phyloP scores from a whole-genome alignment of 2,888 invertebrate genomes.

The Cremastinae sp. region DNA sequence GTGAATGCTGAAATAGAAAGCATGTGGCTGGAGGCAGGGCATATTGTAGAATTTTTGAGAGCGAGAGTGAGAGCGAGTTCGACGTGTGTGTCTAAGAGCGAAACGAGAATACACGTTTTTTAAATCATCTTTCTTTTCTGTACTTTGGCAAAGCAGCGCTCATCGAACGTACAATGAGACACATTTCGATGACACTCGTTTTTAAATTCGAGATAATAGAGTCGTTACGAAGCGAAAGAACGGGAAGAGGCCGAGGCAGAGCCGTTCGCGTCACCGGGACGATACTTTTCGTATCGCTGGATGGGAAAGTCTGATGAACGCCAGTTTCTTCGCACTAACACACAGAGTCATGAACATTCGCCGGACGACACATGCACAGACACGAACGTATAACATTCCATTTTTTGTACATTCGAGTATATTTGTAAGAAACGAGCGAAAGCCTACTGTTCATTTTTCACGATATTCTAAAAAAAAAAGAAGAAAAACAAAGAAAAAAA shows the following conservation, averaged over 20 bases:
- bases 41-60: constrained; percentile 52
- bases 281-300: constrained; percentile 56
- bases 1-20: constrained; percentile 75
- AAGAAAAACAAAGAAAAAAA: background rate
- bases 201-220: constrained; percentile 46
- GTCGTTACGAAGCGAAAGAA: constrained; percentile 2
- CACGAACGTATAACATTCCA: constrained; percentile 59
- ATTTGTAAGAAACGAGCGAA: constrained; percentile 52
- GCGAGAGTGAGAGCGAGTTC: constrained; percentile 45
- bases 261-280: constrained; percentile 44
- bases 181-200: constrained; percentile 50
- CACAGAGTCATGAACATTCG: background rate
- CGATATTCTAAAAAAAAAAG: constrained; percentile 19
- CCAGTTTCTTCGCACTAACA: constrained; percentile 22
- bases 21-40: constrained; percentile 68
- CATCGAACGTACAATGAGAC: constrained; percentile 42
- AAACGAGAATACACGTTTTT: constrained; percentile 6
- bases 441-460: constrained; percentile 53
- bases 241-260: constrained; percentile 7
- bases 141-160: constrained; percentile 42
- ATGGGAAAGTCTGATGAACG: constrained; percentile 29
- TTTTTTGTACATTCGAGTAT: constrained; percentile 54
- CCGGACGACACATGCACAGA: constrained; percentile 18
- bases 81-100: constrained; percentile 41
- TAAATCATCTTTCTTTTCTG: constrained; percentile 1